phyloP scores from a whole-genome alignment of 2,888 invertebrate species.

The Petrolisthes cinctipes region DNA sequence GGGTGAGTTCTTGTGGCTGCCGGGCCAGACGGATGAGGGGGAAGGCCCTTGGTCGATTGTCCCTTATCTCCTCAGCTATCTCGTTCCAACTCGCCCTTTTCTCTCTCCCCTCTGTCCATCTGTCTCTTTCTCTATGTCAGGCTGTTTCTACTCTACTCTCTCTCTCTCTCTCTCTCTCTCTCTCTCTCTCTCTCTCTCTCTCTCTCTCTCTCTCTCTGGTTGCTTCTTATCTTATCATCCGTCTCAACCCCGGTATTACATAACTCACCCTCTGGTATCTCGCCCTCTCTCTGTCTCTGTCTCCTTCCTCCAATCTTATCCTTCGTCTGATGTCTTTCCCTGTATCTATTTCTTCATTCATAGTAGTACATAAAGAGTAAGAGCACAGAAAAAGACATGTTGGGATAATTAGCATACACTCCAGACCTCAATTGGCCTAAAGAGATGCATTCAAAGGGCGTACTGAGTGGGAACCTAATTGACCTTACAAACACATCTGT shows the following conservation, averaged over 20 bases:
- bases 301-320: neutral
- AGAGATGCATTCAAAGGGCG: too few relatives aligned
- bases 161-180: conserved; percentile 14
- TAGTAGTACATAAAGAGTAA: too few relatives aligned
- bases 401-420: too few relatives aligned
- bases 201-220: conserved; percentile 12
- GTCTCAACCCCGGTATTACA: neutral
- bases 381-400: too few relatives aligned
- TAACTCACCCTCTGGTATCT: neutral
- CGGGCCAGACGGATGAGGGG: too few relatives aligned
- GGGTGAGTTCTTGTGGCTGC: too few relatives aligned
- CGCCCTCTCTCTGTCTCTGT: neutral
- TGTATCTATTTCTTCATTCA: too few relatives aligned
- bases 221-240: neutral
- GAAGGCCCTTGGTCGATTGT: too few relatives aligned
- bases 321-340: neutral
- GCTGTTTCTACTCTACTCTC: neutral
- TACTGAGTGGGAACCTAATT: too few relatives aligned
- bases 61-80: too few relatives aligned
- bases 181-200: conserved; percentile 17
- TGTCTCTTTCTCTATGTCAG: neutral
- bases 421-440: too few relatives aligned
- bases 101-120: neutral
- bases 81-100: neutral
- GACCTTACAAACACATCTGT: too few relatives aligned